Percentiles rank a stretch among this genome's conserved stretches.
These are phyloP conservation scores for Ariolimax columbianus DNA, from an alignment of 2,888 invertebrate genomes.

Conservation along the genomic window DNA sequence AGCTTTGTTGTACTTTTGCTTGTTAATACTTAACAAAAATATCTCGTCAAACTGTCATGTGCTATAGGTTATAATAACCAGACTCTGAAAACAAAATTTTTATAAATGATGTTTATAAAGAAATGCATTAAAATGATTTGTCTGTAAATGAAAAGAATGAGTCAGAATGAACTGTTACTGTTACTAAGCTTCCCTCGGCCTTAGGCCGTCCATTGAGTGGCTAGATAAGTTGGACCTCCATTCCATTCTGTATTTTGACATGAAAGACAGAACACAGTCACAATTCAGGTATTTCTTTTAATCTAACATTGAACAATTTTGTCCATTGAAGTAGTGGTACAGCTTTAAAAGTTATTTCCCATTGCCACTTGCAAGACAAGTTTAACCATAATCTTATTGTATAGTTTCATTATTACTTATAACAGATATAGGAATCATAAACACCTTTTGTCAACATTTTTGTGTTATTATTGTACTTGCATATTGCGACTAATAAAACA, in stretches of 20 bases:
- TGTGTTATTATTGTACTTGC: too few species aligned
- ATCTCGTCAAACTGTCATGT: background rate
- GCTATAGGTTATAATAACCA: conserved; percentile 2
- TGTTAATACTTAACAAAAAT: background rate
- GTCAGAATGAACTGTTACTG: background rate
- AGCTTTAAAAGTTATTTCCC: background rate
- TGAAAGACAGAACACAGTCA: background rate
- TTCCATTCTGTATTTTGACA: conserved; percentile 8
- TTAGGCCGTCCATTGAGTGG: background rate
- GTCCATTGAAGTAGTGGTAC: background rate
- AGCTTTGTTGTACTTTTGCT: background rate
- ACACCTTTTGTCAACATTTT: too few species aligned
- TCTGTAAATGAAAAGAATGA: background rate
- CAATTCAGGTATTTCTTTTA: background rate
- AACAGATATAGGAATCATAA: too few species aligned
- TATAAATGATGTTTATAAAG: background rate
- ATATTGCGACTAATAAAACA: too few species aligned
- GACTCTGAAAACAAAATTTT: background rate
- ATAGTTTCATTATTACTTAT: background rate
- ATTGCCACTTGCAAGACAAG: too few species aligned
- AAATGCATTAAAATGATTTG: conserved; percentile 10
- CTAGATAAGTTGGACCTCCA: background rate
- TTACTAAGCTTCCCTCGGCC: conserved; percentile 1
- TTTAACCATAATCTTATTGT: background rate
- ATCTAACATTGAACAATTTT: background rate